Conservation (phyloP, 2,113 vertebrate species). For the Saccopteryx leptura region DNA sequence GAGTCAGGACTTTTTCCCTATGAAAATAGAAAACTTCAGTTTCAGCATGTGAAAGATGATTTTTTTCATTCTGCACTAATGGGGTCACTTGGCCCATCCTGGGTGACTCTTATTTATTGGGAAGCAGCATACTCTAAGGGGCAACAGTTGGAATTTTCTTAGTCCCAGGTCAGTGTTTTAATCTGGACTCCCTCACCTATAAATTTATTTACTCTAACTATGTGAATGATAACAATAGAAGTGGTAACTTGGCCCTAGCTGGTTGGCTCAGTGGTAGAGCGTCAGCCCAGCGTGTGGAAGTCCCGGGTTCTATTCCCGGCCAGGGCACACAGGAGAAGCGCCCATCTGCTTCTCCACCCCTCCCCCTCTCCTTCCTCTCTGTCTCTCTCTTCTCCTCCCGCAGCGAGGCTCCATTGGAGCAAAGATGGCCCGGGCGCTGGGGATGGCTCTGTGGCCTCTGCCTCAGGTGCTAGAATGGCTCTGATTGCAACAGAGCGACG, state of each 20-base stretch:
- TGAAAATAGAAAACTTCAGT: background rate
- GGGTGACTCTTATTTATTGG: background rate
- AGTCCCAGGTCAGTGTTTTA: background rate
- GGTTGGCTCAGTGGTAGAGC: no score
- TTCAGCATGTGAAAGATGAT: background rate
- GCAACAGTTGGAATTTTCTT: background rate
- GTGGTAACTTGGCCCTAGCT: background rate
- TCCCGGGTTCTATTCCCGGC: no score
- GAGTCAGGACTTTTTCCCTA: background rate
- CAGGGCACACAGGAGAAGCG: no score
- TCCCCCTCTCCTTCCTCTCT: no score
- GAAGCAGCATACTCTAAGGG: background rate
- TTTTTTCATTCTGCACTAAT: background rate
- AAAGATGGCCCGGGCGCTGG: no score
- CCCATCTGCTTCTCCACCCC: no score
- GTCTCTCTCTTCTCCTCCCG: no score
- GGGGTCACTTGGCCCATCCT: background rate
- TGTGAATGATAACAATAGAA: background rate
- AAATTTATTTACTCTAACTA: background rate
- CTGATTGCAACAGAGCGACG: no score
- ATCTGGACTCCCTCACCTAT: background rate
- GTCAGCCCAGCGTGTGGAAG: no score
- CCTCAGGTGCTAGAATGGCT: no score
- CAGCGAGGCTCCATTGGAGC: no score
- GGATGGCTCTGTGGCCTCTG: no score